These are phyloP conservation scores for Goniozus legneri DNA, from an alignment of 1,140 invertebrate genomes.

Conservation along the genomic window DNA sequence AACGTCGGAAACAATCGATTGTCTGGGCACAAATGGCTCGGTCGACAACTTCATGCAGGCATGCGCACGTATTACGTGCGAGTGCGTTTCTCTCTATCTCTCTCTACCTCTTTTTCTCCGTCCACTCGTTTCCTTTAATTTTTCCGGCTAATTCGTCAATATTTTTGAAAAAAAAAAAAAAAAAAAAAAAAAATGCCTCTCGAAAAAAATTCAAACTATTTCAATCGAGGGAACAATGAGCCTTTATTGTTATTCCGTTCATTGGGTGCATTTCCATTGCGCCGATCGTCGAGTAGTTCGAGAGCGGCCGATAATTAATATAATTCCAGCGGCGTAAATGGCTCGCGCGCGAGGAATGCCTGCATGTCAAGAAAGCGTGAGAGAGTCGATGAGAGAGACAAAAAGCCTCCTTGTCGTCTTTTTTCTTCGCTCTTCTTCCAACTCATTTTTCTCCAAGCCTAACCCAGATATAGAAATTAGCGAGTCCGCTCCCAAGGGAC, in stretches of 20 bases:
- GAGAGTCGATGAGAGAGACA: slow-evolving; percentile 7
- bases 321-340: too few species aligned
- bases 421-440: too few species aligned
- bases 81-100: too few species aligned
- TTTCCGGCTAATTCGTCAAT: background rate
- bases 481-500: too few species aligned
- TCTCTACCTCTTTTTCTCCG: background rate
- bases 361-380: slow-evolving; percentile 19
- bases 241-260: too few species aligned
- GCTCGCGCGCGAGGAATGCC: slow-evolving; percentile 10
- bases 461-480: too few species aligned
- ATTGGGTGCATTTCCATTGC: too few species aligned
- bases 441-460: too few species aligned
- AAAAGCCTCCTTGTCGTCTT: slow-evolving; percentile 14
- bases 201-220: slow-evolving; percentile 11
- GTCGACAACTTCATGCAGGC: slow-evolving; percentile 12
- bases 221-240: too few species aligned
- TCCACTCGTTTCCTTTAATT: background rate
- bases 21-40: slow-evolving; percentile 19
- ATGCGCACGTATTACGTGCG: slow-evolving; percentile 10
- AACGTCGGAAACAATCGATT: slow-evolving; percentile 26
- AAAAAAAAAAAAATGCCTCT: background rate
- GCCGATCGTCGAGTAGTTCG: too few species aligned
- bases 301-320: too few species aligned
- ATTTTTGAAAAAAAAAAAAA: background rate